Percentiles rank a stretch among this genome's conserved stretches.
Conservation (phyloP, 2,113 vertebrate species). For the Axis porcinus region DNA sequence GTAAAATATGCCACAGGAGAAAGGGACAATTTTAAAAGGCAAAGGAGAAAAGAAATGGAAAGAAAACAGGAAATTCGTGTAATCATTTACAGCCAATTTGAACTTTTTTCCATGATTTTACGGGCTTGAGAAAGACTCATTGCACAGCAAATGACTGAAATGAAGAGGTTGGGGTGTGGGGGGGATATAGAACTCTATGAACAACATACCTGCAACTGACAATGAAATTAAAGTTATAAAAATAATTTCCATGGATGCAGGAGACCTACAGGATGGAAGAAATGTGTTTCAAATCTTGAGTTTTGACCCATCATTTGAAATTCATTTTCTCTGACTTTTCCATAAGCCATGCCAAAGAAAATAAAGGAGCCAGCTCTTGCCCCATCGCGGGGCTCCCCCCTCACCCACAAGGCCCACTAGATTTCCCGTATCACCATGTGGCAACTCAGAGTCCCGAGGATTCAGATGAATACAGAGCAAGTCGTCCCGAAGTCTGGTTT, state of each 20-base stretch:
- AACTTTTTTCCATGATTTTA: neutral
- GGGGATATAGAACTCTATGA: neutral
- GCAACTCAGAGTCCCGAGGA: neutral
- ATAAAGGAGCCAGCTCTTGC: neutral
- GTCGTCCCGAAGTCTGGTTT: constrained; percentile 1
- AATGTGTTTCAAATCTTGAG: constrained; percentile 60
- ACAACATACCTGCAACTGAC: neutral
- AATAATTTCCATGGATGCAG: constrained; percentile 32
- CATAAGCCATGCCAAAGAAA: constrained; percentile 60
- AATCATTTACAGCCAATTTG: constrained; percentile 21
- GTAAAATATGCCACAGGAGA: neutral
- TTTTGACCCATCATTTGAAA: constrained; percentile 69
- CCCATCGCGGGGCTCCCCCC: neutral
- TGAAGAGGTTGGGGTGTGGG: neutral
- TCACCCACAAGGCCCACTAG: neutral
- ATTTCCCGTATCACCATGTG: neutral
- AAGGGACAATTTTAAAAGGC: neutral
- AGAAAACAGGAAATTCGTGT: neutral
- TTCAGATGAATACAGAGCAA: neutral
- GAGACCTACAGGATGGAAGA: constrained; percentile 47
- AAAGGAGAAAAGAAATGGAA: neutral
- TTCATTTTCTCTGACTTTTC: constrained; percentile 72
- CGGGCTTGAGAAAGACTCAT: neutral
- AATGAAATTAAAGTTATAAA: neutral
- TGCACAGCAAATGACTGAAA: neutral